These are phyloP conservation scores for Holocentrus rufus DNA, from an alignment of 2,797 vertebrate genomes.

Conservation along the genomic window DNA sequence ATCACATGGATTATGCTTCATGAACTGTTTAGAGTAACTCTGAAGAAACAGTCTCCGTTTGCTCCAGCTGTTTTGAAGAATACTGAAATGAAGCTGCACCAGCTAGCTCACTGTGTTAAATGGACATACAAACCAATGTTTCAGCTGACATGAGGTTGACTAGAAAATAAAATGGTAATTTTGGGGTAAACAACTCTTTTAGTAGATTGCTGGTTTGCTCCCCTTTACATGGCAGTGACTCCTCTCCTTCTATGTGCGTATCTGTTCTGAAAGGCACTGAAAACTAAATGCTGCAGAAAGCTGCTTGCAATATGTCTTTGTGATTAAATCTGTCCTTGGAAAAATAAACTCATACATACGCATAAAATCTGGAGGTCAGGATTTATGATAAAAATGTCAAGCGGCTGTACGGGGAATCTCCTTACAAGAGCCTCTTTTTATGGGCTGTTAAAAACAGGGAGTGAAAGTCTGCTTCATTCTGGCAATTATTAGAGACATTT, in stretches of 20 bases:
- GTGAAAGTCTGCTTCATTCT: conserved; percentile 8
- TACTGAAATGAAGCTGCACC: no score
- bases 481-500: conserved; percentile 42
- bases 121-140: no score
- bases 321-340: not conserved
- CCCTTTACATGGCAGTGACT: conserved; percentile 4
- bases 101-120: no score
- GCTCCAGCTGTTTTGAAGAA: no score
- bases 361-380: not conserved
- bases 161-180: no score
- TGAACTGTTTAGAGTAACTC: no score
- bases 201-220: conserved; percentile 20
- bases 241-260: not conserved
- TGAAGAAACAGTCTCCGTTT: no score
- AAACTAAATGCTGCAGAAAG: not conserved
- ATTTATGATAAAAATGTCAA: not conserved
- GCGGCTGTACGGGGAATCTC: not conserved
- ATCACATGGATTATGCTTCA: no score
- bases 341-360: not conserved
- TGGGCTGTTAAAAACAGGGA: conserved; percentile 4
- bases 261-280: not conserved
- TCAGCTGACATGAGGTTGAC: no score
- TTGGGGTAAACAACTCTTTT: no score
- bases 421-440: not conserved
- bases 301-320: not conserved